Base-by-base conservation (phyloP, 2,113 vertebrate species). In the Cnemophilus loriae region DNA sequence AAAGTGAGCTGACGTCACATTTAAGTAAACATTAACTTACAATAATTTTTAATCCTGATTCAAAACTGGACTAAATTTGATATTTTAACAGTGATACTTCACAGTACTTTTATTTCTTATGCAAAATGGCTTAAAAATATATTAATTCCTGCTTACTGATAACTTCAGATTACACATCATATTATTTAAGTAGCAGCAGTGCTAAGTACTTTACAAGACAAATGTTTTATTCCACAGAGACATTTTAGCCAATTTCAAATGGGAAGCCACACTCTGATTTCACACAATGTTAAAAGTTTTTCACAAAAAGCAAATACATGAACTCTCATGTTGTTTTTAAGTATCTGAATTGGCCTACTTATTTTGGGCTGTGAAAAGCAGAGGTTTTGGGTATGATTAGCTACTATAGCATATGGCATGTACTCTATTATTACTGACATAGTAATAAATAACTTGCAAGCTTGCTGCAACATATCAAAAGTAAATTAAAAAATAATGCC, bases 321-420 rank as follows among this genome's bases (percentile, higher is more conserved):
- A 32, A 69, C 75, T 82, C 11, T 90, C 17, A 56, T 5, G 16
- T 23, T 24, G 13, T 13, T 89, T 78, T 81, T 27, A 57, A 74
- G 24, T 50, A 65, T 52, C 32, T 84, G 44, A 81, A 42, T 2
- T 49, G 11, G 24, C 13, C 47, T 79, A 44, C 19, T 89, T 53
- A 52, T 74, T 83, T 63, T 42, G 68, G 8, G 26, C 53, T 81
- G n/a, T 56, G 35, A 90, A 94, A 89, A 79, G 7, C 22, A 68
- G 35, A 70, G 7, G 9, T 2, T 69, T 73, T 30, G 56, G 21
- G 33, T 33, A 75, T 9, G 7, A 75, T 42, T 13, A 56, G 24
- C 24, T 52, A 23, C 42, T 71, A 18, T 1, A 39, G 24, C 42
- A 35, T 16, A 67, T 6, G 6, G 17, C 28, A 53, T 0, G 0